These are phyloP conservation scores for Kradibia gibbosae DNA, from an alignment of 1,140 invertebrate genomes.

Conservation along the genomic window DNA sequence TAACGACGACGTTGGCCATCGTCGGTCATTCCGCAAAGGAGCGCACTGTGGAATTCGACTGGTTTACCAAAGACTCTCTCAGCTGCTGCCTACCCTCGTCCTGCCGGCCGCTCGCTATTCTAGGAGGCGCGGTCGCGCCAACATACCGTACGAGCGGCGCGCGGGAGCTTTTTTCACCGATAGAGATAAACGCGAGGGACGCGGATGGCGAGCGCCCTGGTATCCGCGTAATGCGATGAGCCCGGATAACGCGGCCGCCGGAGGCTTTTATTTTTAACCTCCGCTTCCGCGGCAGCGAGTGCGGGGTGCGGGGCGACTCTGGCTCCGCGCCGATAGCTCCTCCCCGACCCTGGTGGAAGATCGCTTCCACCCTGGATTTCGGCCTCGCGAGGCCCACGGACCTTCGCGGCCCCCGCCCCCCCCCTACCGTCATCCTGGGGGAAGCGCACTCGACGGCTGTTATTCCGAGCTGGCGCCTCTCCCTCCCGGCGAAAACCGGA, in stretches of 20 bases:
- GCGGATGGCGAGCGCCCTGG: not conserved
- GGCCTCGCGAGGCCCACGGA: not conserved
- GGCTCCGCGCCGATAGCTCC: not conserved
- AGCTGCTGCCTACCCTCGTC: too few species aligned
- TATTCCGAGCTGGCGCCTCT: constrained; percentile 16
- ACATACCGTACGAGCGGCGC: not conserved
- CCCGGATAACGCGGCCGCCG: not conserved
- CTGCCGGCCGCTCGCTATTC: not conserved
- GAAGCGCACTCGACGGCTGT: too few species aligned
- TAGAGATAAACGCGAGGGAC: constrained; percentile 7
- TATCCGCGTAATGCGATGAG: constrained; percentile 6
- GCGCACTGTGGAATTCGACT: constrained; percentile 34
- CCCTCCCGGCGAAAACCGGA: not conserved
- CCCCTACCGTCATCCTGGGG: not conserved
- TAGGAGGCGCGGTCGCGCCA: constrained; percentile 20
- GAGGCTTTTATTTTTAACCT: not conserved
- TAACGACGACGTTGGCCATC: constrained; percentile 39
- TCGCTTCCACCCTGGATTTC: not conserved
- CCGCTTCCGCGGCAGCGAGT: not conserved
- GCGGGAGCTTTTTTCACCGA: not conserved
- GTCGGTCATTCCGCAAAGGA: constrained; percentile 2
- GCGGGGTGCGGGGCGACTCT: not conserved
- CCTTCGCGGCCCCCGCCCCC: not conserved
- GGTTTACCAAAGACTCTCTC: not conserved
- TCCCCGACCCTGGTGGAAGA: not conserved